Percentiles rank a stretch among this genome's conserved stretches.
These are phyloP conservation scores for Hetaerina americana DNA, from an alignment of 1,140 invertebrate species.

Conservation along the genomic window DNA sequence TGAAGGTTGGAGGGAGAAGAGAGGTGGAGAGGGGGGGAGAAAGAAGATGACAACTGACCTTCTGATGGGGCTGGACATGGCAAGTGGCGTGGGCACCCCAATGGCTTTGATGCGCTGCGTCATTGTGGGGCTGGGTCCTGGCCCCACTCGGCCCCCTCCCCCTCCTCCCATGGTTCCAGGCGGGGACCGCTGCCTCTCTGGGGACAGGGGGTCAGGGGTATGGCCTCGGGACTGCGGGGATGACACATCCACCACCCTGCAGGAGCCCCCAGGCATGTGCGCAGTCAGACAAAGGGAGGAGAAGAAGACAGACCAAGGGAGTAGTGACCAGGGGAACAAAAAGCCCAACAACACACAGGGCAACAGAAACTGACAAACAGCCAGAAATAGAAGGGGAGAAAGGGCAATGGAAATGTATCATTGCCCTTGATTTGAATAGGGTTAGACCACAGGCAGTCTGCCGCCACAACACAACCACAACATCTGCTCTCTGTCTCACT, in stretches of 20 bases:
- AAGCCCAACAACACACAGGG: too few species aligned
- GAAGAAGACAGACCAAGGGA: background rate
- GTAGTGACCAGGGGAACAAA: background rate
- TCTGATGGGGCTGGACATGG: conserved; percentile 69
- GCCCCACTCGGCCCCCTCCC: conserved; percentile 32
- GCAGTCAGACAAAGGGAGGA: conserved; percentile 2
- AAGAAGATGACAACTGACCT: conserved; percentile 39
- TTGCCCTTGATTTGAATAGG: too few species aligned
- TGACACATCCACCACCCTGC: conserved; percentile 12
- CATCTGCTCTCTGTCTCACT: too few species aligned
- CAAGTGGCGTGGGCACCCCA: conserved; percentile 74
- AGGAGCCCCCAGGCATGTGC: background rate
- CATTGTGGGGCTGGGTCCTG: conserved; percentile 63
- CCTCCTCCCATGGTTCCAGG: conserved; percentile 28
- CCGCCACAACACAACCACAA: too few species aligned
- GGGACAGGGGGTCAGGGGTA: conserved; percentile 51
- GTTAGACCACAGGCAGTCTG: too few species aligned
- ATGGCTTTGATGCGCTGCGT: conserved; percentile 79
- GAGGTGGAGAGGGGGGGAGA: background rate
- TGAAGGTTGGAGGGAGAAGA: background rate
- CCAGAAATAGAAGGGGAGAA: too few species aligned
- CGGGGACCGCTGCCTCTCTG: conserved; percentile 31
- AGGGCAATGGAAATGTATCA: too few species aligned
- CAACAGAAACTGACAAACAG: too few species aligned
- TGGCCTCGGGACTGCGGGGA: conserved; percentile 41